Evolutionary conservation across 2,113 vertebrate species (phyloP).

Genomic region (Morone saxatilis): DNA sequence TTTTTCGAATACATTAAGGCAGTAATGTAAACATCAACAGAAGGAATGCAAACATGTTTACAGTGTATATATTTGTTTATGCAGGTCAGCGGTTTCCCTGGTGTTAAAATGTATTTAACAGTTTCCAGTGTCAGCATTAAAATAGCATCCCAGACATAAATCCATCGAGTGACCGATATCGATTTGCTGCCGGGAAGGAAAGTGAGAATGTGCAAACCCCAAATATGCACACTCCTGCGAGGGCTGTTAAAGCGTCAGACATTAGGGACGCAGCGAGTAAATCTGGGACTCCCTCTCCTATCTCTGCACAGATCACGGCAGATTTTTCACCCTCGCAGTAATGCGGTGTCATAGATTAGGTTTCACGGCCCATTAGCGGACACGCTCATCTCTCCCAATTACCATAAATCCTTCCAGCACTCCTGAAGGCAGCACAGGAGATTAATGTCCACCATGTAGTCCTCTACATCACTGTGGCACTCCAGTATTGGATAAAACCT

Average conservation of each 20-base stretch:
- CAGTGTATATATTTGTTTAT: slow-evolving; percentile 10
- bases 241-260: slow-evolving; percentile 47
- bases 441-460: slow-evolving; percentile 60
- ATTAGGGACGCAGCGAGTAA: slow-evolving; percentile 33
- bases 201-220: slow-evolving; percentile 45
- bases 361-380: slow-evolving; percentile 77
- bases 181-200: slow-evolving; percentile 46
- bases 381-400: slow-evolving; percentile 66
- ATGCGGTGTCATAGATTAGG: slow-evolving; percentile 75
- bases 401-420: slow-evolving; percentile 72
- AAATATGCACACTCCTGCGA: slow-evolving; percentile 42
- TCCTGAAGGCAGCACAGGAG: slow-evolving; percentile 51
- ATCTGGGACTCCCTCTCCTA: slow-evolving; percentile 43
- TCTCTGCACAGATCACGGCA: slow-evolving; percentile 29
- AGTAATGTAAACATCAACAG: neutral
- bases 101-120: slow-evolving; percentile 33
- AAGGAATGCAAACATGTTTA: slow-evolving; percentile 23
- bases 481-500: slow-evolving; percentile 55
- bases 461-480: slow-evolving; percentile 46
- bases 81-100: neutral
- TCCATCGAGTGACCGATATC: slow-evolving; percentile 42
- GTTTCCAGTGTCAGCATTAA: slow-evolving; percentile 57
- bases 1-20: slow-evolving; percentile 12
- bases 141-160: slow-evolving; percentile 58
- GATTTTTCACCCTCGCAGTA: slow-evolving; percentile 60